Evolutionary conservation across 2,888 invertebrate species (phyloP).

Genomic region (Drosophila koepferae): DNA sequence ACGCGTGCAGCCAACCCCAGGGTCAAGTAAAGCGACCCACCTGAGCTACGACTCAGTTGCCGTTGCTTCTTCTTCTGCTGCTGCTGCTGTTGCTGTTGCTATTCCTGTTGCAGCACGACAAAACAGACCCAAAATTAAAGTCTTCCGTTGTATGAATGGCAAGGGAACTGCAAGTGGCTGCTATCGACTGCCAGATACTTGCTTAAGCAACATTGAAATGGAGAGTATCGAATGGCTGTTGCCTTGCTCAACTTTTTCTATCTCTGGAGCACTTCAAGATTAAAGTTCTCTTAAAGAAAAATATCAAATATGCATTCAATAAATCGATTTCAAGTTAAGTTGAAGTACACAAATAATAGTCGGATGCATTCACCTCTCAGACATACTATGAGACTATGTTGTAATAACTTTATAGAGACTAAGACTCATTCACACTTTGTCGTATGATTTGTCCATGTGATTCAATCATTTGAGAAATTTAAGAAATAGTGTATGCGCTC

Average conservation of each 20-base stretch:
- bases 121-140: slow-evolving; percentile 70
- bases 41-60: slow-evolving; percentile 40
- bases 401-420: too few species aligned
- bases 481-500: too few species aligned
- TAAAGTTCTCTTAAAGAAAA: too few species aligned
- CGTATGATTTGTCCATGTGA: too few species aligned
- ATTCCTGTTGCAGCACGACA: slow-evolving; percentile 26
- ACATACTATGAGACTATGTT: too few species aligned
- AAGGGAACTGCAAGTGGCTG: background rate
- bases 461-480: too few species aligned
- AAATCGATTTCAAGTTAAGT: background rate
- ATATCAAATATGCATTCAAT: background rate
- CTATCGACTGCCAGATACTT: background rate
- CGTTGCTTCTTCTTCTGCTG: slow-evolving; percentile 12
- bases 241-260: background rate
- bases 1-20: slow-evolving; percentile 58
- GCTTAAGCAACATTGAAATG: background rate
- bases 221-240: background rate
- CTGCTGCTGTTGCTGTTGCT: slow-evolving; percentile 5
- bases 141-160: slow-evolving; percentile 17
- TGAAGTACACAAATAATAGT: too few species aligned
- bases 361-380: too few species aligned
- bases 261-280: background rate
- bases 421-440: too few species aligned
- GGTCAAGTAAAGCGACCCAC: slow-evolving; percentile 75